phyloP scores from a whole-genome alignment of 2,113 vertebrate species.

The Channa argus region DNA sequence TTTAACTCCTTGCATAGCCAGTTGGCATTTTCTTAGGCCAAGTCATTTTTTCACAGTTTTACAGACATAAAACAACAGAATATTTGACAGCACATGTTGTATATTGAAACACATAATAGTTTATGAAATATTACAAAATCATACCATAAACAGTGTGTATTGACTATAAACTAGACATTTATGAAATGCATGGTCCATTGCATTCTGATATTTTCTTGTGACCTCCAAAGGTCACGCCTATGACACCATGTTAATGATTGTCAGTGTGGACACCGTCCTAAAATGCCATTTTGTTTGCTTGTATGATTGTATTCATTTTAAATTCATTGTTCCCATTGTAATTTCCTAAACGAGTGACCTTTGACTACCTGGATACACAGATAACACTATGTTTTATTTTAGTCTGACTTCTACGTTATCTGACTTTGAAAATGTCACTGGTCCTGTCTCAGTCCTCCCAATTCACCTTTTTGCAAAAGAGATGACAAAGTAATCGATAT shows the following conservation, averaged over 20 bases:
- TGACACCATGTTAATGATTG: conserved; percentile 50
- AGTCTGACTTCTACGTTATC: conserved; percentile 77
- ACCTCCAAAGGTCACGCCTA: conserved; percentile 36
- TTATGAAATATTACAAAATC: neutral
- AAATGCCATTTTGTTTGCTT: conserved; percentile 81
- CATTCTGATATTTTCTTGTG: conserved; percentile 43
- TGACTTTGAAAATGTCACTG: conserved; percentile 82
- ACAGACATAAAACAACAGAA: too few species aligned
- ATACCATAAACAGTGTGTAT: neutral
- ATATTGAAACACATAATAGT: neutral
- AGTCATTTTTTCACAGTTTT: too few species aligned
- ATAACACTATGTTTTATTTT: conserved; percentile 71
- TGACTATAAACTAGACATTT: neutral
- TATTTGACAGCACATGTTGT: too few species aligned
- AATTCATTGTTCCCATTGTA: conserved; percentile 78
- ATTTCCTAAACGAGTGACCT: conserved; percentile 76
- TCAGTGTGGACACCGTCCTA: conserved; percentile 47
- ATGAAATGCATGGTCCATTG: conserved; percentile 9
- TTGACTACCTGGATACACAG: conserved; percentile 68
- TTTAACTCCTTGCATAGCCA: too few species aligned
- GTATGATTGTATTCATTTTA: conserved; percentile 76
- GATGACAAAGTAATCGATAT: conserved; percentile 29
- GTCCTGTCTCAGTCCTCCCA: conserved; percentile 43
- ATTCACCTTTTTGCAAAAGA: conserved; percentile 58
- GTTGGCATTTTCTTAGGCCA: too few species aligned